phyloP scores from a whole-genome alignment of 1,140 invertebrate species.

The Trachelipus rathkii region DNA sequence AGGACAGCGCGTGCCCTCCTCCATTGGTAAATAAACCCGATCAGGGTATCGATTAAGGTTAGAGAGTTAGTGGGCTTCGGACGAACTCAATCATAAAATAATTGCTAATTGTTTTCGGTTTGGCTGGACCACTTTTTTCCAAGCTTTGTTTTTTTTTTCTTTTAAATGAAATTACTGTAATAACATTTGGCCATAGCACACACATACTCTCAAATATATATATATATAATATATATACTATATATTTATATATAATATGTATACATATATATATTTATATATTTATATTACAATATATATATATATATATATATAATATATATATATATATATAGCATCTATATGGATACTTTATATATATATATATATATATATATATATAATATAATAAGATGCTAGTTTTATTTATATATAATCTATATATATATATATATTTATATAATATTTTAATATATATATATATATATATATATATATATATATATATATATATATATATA shows the following conservation, averaged over 20 bases:
- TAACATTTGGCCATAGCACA: not conserved
- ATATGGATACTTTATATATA: too few species aligned
- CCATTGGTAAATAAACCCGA: not conserved
- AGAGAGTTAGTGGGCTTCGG: not conserved
- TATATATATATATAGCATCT: not conserved
- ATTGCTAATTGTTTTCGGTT: not conserved
- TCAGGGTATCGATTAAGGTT: not conserved
- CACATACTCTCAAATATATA: not conserved
- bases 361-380: constrained; percentile 16
- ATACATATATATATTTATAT: constrained; percentile 2
- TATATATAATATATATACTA: constrained; percentile 1
- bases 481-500: constrained; percentile 1
- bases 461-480: constrained; percentile 10
- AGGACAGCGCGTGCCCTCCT: not conserved
- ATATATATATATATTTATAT: not conserved
- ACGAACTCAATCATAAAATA: not conserved
- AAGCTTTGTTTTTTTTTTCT: not conserved
- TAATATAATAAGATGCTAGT: too few species aligned
- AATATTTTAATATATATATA: too few species aligned
- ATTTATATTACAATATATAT: constrained; percentile 14
- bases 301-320: constrained; percentile 2
- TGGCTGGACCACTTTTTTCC: not conserved
- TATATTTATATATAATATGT: not conserved
- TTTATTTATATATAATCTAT: not conserved
- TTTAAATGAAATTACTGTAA: not conserved